Base-by-base conservation (phyloP, 2,797 vertebrate species). In the Acropternis orthonyx region DNA sequence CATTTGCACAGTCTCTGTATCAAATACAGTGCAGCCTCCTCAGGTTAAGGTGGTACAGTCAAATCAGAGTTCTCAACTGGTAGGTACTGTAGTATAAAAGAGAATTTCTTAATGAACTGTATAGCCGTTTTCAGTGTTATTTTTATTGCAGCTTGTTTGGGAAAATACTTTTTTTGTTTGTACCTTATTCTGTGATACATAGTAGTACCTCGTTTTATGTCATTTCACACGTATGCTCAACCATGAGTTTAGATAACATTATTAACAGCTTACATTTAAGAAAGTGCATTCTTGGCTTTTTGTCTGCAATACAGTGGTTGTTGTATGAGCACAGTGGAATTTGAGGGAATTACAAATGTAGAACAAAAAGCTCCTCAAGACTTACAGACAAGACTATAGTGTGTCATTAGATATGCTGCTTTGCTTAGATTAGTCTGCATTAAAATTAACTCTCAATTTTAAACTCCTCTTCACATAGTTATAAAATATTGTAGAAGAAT, bases 11-110 rank as follows among this genome's bases (percentile, higher is more conserved):
- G 96, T 95, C 91, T 96, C 95, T 87, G 97, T 98, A 92, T 96
- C 98, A 94, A 96, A 95, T 30, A 97, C 95, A 17, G 95, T 98
- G 77, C 98, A 98, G 19, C 94, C 96, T 95, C 61, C 95, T 96
- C 96, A 96, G 92, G 93, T 97, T 94, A 97, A 96, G 39, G 97
- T 98, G 90, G 97, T 98, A 49, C 95, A 97, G 14, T 96, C 95
- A 92, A 98, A 98, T 95, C 98, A 98, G 90, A 93, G 97, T 96
- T 97, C 98, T 95, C 97, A 97, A 26, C 95, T 98, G 98, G 98
- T 98, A 98, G 51, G 98, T 98, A 98, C 85, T 93, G 32, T 37
- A 41, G 37, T 51, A 13, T 84, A 49, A 82, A 88, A 86, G 46
- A 90, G 27, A 36, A 63, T 89, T 88, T 84, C 28, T n/a, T 86